Evolutionary conservation across 2,888 invertebrate genomes (phyloP).

Genomic region (Pseudococcus jackbeardsleyi): DNA sequence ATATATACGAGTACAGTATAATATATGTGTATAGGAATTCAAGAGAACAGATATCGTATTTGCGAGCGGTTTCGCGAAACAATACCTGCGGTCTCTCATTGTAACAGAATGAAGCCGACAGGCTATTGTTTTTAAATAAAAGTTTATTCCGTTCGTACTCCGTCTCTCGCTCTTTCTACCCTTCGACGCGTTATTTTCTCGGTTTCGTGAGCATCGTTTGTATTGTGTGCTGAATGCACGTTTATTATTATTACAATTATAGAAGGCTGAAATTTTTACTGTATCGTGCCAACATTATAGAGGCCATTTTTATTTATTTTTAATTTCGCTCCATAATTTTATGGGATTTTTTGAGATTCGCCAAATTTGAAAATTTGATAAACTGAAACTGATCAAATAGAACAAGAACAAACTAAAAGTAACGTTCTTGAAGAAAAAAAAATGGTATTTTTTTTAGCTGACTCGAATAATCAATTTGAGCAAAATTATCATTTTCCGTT

Average conservation of each 20-base stretch:
- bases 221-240: constrained; percentile 26
- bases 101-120: constrained; percentile 58
- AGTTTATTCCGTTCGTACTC: constrained; percentile 53
- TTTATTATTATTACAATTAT: not conserved
- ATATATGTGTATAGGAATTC: not conserved
- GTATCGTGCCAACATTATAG: not conserved
- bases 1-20: not conserved
- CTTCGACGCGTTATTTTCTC: constrained; percentile 39
- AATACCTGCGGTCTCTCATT: constrained; percentile 60
- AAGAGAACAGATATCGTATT: constrained; percentile 55
- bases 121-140: constrained; percentile 63
- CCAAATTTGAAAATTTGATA: too few species aligned
- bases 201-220: constrained; percentile 23
- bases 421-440: too few species aligned
- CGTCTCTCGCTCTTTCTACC: constrained; percentile 26
- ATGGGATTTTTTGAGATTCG: too few species aligned
- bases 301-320: not conserved
- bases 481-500: too few species aligned
- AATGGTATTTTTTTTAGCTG: too few species aligned
- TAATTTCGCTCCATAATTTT: too few species aligned
- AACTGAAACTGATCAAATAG: too few species aligned
- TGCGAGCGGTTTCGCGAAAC: constrained; percentile 55
- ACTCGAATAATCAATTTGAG: too few species aligned
- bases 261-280: not conserved
- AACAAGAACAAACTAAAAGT: too few species aligned